Evolutionary conservation across 2,113 vertebrate species (phyloP), one percentile per base, ranked within the genome.

Genomic region (Hoplias malabaricus): DNA sequence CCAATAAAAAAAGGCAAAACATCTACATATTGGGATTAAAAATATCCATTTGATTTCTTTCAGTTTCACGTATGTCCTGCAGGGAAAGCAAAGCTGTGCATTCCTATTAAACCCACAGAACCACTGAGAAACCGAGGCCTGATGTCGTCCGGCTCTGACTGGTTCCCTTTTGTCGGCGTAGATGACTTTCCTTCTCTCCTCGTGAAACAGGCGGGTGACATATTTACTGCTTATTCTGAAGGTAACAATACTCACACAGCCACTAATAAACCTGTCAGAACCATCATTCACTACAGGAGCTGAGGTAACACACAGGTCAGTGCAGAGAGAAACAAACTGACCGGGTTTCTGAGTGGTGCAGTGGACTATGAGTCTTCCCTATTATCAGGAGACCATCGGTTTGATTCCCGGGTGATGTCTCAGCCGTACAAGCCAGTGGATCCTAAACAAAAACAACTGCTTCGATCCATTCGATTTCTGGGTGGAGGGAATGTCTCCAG

Each of bases 191-290:
- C 14, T 25, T 46, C 13, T 21, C 11, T 63, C 14, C 42, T 21
- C 19, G n/a, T 33, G 57, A 73, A 46, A 19, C 56, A 48, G 25
- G 57, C 31, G 9, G 21, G 19, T 46, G 38, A 73, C 54, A 62
- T 23, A 16, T 73, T 72, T 57, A 73, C 25, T 73, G 54, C 56
- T 62, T 46, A 46, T 46, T 31, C 12, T 61, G 56, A 62, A 61
- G 56, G 38, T 14, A 73, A 63, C 12, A 25, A 10, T 50, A 74
- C 33, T 36, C n/a, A 19, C 16, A 33, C 57, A 63, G 57, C 21
- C 9, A 48, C 71, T n/a, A 25, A 62, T 73, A 73, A 62, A 73
- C 9, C 7, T 63, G 57, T 63, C 42, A 42, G 13, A 63, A 53
- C 14, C 63, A 38, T 75, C 46, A 53, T 38, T 65, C 40, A 36